These are phyloP conservation scores for Drosophila formosana DNA, from an alignment of 2,888 invertebrate genomes.

Conservation along the genomic window DNA sequence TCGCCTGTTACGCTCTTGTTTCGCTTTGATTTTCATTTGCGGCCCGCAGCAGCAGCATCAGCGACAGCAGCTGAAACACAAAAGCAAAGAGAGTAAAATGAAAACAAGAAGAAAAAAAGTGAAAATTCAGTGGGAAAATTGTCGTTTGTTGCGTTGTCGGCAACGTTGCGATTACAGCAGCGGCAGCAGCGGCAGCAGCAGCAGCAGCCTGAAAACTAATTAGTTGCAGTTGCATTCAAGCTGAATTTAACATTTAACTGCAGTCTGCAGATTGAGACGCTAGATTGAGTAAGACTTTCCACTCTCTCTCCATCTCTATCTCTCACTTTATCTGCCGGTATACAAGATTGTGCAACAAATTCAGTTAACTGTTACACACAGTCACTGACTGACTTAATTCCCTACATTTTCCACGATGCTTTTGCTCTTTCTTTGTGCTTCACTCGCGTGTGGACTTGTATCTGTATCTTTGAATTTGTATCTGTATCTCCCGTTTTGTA, in stretches of 20 bases:
- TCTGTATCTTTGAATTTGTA: slow-evolving; percentile 17
- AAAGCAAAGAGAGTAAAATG: slow-evolving; percentile 35
- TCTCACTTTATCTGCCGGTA: slow-evolving; percentile 21
- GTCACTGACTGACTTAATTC: slow-evolving; percentile 78
- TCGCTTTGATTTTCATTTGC: slow-evolving; percentile 62
- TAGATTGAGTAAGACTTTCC: slow-evolving; percentile 68
- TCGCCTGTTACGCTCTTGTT: slow-evolving; percentile 39
- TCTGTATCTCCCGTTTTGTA: slow-evolving; percentile 16
- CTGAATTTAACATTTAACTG: slow-evolving; percentile 61
- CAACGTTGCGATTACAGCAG: slow-evolving; percentile 61
- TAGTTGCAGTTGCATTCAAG: slow-evolving; percentile 73
- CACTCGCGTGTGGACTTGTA: slow-evolving; percentile 5
- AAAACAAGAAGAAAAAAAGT: slow-evolving; percentile 60
- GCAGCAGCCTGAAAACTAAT: slow-evolving; percentile 68
- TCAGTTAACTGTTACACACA: slow-evolving; percentile 79
- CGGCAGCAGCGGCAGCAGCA: slow-evolving; percentile 46
- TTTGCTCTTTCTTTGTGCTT: slow-evolving; percentile 15
- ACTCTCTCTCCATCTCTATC: slow-evolving; percentile 26
- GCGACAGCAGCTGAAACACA: background rate
- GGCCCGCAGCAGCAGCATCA: slow-evolving; percentile 27
- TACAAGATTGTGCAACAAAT: slow-evolving; percentile 74
- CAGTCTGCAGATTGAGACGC: slow-evolving; percentile 38
- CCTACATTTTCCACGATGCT: slow-evolving; percentile 61
- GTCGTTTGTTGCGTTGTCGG: slow-evolving; percentile 62
- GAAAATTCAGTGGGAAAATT: slow-evolving; percentile 79